These are phyloP conservation scores for Ceuthmochares aereus DNA, from an alignment of 2,113 vertebrate species.

Conservation along the genomic window DNA sequence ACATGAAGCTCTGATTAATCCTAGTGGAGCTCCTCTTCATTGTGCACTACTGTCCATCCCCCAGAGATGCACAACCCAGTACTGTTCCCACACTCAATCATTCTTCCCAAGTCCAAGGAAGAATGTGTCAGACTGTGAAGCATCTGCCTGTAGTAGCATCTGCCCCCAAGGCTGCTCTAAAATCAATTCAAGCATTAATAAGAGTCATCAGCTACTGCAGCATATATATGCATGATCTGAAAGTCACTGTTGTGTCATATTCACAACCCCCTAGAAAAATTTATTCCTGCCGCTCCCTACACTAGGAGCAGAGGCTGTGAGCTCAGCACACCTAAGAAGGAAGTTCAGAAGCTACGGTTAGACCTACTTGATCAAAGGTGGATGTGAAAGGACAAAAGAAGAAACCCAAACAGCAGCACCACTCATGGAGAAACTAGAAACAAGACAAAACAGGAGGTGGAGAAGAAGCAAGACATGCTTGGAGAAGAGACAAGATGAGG, in stretches of 20 bases:
- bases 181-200: conserved; percentile 44
- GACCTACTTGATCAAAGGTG: background rate
- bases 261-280: background rate
- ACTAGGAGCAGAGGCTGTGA: background rate
- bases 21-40: background rate
- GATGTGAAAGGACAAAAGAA: background rate
- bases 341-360: background rate
- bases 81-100: background rate
- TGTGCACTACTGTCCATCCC: background rate
- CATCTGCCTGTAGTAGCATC: conserved; percentile 23
- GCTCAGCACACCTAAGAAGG: background rate
- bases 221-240: conserved; percentile 1
- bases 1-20: background rate
- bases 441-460: background rate
- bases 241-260: background rate
- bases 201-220: background rate
- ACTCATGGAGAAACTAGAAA: background rate
- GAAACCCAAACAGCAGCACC: background rate
- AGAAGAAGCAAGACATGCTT: background rate
- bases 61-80: background rate
- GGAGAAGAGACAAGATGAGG: background rate
- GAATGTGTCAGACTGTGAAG: background rate
- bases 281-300: background rate
- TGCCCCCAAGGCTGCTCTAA: conserved; percentile 27
- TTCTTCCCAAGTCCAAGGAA: background rate